Evolutionary conservation across 2,113 vertebrate genomes (phyloP).

Genomic region (Hystrix brachyura): DNA sequence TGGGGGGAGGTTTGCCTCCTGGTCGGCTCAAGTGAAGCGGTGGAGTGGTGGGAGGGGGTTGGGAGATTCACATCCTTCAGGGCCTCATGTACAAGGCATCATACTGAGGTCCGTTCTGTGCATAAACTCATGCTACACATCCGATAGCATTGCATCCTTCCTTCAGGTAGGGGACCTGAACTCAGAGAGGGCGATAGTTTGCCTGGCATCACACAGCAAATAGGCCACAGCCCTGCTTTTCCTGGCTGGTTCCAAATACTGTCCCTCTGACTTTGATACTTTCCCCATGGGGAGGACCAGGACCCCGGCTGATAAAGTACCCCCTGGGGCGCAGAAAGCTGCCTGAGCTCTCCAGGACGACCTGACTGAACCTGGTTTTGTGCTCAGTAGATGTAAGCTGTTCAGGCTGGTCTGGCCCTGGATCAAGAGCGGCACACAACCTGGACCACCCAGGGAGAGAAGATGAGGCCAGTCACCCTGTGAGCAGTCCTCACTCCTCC

Average conservation of each 20-base stretch:
- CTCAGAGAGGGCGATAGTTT: not conserved
- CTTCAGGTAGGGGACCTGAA: not conserved
- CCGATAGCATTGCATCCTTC: not conserved
- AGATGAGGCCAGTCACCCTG: not conserved
- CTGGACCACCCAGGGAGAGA: not conserved
- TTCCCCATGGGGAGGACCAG: not conserved
- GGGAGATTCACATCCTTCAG: not conserved
- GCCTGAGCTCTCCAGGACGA: not conserved
- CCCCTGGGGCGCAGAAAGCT: not conserved
- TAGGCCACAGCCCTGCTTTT: not conserved
- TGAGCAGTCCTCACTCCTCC: not conserved
- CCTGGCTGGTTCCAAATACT: not conserved
- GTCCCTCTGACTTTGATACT: not conserved
- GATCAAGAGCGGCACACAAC: not conserved
- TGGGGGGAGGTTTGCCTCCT: not conserved
- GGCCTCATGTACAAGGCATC: not conserved
- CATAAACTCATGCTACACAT: not conserved
- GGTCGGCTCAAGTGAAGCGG: not conserved
- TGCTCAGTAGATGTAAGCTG: not conserved
- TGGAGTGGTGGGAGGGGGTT: not conserved
- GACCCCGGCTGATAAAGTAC: not conserved
- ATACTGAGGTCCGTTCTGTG: not conserved
- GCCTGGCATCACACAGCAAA: not conserved
- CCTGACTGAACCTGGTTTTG: not conserved
- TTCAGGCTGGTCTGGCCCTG: too few relatives aligned